Evolutionary conservation across 2,797 vertebrate species (phyloP), one percentile per base, ranked within the genome.

Genomic region (Xenopus petersii): DNA sequence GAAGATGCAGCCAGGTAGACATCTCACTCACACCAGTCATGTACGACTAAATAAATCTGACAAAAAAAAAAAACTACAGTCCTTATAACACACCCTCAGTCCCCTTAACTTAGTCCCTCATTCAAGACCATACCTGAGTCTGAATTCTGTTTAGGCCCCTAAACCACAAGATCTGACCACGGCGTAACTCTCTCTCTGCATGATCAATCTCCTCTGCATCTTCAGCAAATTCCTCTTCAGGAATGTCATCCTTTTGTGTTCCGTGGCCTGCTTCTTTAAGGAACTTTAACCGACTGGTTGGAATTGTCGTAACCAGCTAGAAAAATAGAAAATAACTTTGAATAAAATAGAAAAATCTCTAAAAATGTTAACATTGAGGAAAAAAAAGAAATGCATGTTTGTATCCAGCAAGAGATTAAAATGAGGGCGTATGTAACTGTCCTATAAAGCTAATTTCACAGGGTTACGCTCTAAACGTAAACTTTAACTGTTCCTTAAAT

Each of bases 81-180:
- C 62, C 62, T 65, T 64, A 69, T 33, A 59, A 75, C 59, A 77
- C 63, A 76, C 83, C 84, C 80, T 56, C 73, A 8, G 0, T 4
- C 26, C 79, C 67, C 67, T 17, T 36, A 0, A 1, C 66, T 82
- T 84, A 89, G 89, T 54, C 36, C 87, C 89, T 89, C 83, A 80
- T 74, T 65, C 83, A 73, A 86, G 74, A 84, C 80, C 84, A 92
- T 97, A 99, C 98, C 98, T 99, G 97, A 82, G 97, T 99, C 82
- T 99, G 98, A 88, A 99, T 99, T 88, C 98, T 94, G 90, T 99
- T 99, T 84, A 99, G 95, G 82, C 97, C 98, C 87, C 98, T 91
- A 94, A 99, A 99, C 98, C 98, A 99, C 84, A 99, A 94, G 87
- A 99, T 99, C 89, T 99, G 98, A 79, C 98, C 98, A 54, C 96